Percentiles rank a stretch among this genome's conserved stretches.
These are phyloP conservation scores for Thereva nobilitata DNA, from an alignment of 2,888 invertebrate genomes.

Conservation along the genomic window DNA sequence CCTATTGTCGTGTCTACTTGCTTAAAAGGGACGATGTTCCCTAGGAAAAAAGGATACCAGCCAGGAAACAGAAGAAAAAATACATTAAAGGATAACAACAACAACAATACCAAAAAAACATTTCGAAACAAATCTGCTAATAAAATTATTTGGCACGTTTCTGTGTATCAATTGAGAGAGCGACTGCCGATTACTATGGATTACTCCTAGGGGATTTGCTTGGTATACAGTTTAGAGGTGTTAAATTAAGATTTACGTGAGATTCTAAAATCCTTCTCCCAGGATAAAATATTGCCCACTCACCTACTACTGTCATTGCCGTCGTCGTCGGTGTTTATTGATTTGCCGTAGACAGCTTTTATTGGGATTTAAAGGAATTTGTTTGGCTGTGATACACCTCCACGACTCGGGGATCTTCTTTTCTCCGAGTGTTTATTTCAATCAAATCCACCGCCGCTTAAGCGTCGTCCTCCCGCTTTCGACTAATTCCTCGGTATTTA, in stretches of 20 bases:
- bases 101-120: not conserved
- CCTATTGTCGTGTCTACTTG: not conserved
- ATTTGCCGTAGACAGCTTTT: conserved; percentile 17
- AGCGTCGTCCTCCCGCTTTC: conserved; percentile 9
- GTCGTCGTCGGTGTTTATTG: conserved; percentile 14
- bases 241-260: conserved; percentile 40
- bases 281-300: not conserved
- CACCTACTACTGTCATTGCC: not conserved
- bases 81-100: conserved; percentile 4
- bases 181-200: conserved; percentile 17
- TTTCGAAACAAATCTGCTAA: conserved; percentile 27
- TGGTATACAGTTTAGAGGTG: conserved; percentile 38
- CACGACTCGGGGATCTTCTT: conserved; percentile 1
- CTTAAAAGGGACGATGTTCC: not conserved
- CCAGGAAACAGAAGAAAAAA: conserved; percentile 30
- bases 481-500: conserved; percentile 24
- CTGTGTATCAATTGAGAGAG: not conserved
- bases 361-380: conserved; percentile 4
- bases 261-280: conserved; percentile 19
- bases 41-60: conserved; percentile 10
- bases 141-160: conserved; percentile 35
- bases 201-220: conserved; percentile 9
- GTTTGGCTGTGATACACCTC: conserved; percentile 3
- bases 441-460: conserved; percentile 26
- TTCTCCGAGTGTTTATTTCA: conserved; percentile 5